Evolutionary conservation across 2,888 invertebrate species (phyloP), one percentile per base, ranked within the genome.

Genomic region (Plusia festucae): DNA sequence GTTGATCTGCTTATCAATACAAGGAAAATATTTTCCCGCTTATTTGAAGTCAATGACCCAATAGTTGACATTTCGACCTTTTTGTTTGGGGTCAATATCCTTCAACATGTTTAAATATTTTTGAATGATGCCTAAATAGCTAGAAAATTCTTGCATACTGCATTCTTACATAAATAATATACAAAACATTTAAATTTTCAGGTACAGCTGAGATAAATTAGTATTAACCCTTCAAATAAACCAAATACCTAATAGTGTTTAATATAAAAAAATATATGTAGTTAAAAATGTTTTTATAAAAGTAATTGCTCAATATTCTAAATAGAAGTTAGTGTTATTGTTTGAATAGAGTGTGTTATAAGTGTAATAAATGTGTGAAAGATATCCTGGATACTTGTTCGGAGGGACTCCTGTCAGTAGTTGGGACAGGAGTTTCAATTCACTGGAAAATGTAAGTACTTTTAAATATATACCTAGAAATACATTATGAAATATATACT

Each of bases 321-420:
- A 71, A n/a, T 82, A 85, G 77, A 69, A 70, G 52, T 63, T 82
- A 84, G 82, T 76, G 65, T 65, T 67, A 18, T 65, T 62, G 61
- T 68, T 75, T 60, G 56, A 60, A 61, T 54, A 65, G 15, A 57
- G 79, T 82, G 76, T 72, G 69, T 67, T 61, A 57, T 79, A 78
- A 81, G 83, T 83, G 67, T 82, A 75, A 78, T 77, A 82, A 79
- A 95, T 95, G 95, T 88, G 94, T 87, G 94, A 95, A 71, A 87
- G 94, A 68, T 95, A 93, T 68, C 93, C 93, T 0, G 93, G 93
- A 22, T 95, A 92, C 81, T 82, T 93, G 84, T 94, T 90, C 65
- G 93, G 94, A 49, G 94, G 95, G 56, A 93, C 94, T 79, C 95
- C 95, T 73, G 93, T 94, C 87, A 94, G 93, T 80, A 94, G 94